A percentile compares a stretch with the other conserved stretches of the same genome.
Evolutionary conservation across 2,113 vertebrate species (phyloP).

Genomic region (Erythrolamprus reginae): DNA sequence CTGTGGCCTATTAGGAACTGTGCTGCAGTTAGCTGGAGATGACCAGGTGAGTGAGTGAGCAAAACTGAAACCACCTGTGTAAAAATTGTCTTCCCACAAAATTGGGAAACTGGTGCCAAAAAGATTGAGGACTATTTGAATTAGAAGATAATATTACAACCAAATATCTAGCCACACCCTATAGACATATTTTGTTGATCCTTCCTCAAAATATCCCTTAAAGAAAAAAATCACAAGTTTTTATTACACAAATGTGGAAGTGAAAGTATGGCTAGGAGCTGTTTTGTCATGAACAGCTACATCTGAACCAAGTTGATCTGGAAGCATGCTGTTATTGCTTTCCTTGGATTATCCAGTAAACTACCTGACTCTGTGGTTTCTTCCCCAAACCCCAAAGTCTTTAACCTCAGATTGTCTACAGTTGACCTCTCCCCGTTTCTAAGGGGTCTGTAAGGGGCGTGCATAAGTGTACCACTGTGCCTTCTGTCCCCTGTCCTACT

Average conservation of each 20-base stretch:
- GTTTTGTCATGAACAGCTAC: background rate
- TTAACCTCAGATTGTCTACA: too few relatives aligned
- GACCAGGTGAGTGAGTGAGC: background rate
- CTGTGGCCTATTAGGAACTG: background rate
- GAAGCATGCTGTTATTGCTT: background rate
- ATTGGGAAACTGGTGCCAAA: background rate
- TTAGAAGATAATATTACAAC: background rate
- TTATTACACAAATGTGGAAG: background rate
- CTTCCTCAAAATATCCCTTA: background rate
- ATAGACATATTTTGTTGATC: background rate
- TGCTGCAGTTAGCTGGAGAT: background rate
- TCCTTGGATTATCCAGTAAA: background rate
- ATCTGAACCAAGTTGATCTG: background rate
- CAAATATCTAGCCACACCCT: background rate
- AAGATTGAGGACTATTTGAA: background rate
- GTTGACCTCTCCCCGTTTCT: too few relatives aligned
- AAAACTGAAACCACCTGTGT: background rate
- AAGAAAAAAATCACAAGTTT: background rate
- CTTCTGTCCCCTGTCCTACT: too few relatives aligned
- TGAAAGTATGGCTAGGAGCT: background rate
- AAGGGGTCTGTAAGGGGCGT: too few relatives aligned
- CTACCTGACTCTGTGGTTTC: too few relatives aligned
- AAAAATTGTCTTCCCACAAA: background rate
- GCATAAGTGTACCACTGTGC: too few relatives aligned
- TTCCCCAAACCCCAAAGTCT: too few relatives aligned